These are phyloP conservation scores for Ormyrus thymus DNA, from an alignment of 2,888 invertebrate species.

Conservation along the genomic window DNA sequence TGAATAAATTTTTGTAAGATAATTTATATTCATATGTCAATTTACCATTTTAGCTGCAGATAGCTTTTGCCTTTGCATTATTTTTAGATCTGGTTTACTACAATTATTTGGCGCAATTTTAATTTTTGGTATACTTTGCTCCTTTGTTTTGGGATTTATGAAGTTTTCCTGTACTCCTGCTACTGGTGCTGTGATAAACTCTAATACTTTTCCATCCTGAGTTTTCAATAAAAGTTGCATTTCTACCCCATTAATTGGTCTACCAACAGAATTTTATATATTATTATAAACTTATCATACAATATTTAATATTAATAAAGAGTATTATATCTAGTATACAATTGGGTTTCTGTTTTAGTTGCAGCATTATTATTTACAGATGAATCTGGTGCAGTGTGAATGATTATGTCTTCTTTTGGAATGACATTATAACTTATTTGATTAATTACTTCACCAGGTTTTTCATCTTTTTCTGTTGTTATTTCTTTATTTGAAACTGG, in stretches of 20 bases:
- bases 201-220: conserved; percentile 77
- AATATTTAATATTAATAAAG: background rate
- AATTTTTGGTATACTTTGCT: conserved; percentile 38
- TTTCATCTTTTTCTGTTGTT: background rate
- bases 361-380: conserved; percentile 9
- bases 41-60: conserved; percentile 72
- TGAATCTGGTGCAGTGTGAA: conserved; percentile 18
- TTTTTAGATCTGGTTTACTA: background rate
- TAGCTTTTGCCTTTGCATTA: conserved; percentile 56
- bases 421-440: conserved; percentile 16
- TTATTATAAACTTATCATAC: conserved; percentile 1
- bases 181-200: conserved; percentile 73
- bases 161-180: conserved; percentile 55
- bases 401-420: conserved; percentile 2
- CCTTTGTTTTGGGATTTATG: conserved; percentile 58
- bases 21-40: background rate
- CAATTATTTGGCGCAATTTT: conserved; percentile 13
- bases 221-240: conserved; percentile 77
- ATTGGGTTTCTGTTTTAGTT: conserved; percentile 19
- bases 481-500: conserved; percentile 25
- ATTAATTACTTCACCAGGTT: conserved; percentile 8
- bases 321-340: conserved; percentile 17
- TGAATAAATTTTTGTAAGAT: background rate
- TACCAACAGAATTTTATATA: conserved; percentile 51
- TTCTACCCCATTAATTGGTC: conserved; percentile 70